Conservation (phyloP, 2,888 invertebrate species). For the Geotrupes spiniger region DNA sequence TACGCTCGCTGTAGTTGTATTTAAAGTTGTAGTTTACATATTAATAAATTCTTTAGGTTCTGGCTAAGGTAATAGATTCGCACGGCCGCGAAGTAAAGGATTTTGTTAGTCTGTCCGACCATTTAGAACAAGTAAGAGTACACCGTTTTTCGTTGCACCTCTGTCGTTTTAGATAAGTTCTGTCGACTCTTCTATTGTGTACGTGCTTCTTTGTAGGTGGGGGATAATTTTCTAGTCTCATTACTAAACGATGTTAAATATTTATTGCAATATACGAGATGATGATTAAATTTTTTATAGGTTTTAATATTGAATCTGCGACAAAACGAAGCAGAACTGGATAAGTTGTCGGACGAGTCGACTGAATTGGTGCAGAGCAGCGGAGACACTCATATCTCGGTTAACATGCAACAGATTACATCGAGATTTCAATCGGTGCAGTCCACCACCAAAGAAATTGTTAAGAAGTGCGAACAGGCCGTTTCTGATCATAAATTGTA, state of each 20-base stretch:
- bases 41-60: slow-evolving; percentile 57
- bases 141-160: slow-evolving; percentile 4
- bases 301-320: slow-evolving; percentile 73
- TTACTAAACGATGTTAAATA: slow-evolving; percentile 10
- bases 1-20: slow-evolving; percentile 4
- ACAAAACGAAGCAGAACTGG: slow-evolving; percentile 83
- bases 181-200: no score
- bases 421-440: slow-evolving; percentile 88
- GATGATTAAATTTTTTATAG: slow-evolving; percentile 46
- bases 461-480: slow-evolving; percentile 89
- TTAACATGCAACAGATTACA: slow-evolving; percentile 84
- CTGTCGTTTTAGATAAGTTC: slow-evolving; percentile 2
- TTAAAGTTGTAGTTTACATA: slow-evolving; percentile 11
- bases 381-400: slow-evolving; percentile 82
- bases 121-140: slow-evolving; percentile 79
- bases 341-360: slow-evolving; percentile 81
- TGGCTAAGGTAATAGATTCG: slow-evolving; percentile 71
- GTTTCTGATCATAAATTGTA: slow-evolving; percentile 77
- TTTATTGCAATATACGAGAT: neutral
- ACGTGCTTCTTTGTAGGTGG: slow-evolving; percentile 18
- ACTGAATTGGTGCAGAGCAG: slow-evolving; percentile 81
- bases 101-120: slow-evolving; percentile 71
- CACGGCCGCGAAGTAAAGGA: slow-evolving; percentile 70
- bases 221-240: slow-evolving; percentile 17
- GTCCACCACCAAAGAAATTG: slow-evolving; percentile 82